Conservation (phyloP, 1,140 invertebrate genomes). For the Heliconius nattereri region DNA sequence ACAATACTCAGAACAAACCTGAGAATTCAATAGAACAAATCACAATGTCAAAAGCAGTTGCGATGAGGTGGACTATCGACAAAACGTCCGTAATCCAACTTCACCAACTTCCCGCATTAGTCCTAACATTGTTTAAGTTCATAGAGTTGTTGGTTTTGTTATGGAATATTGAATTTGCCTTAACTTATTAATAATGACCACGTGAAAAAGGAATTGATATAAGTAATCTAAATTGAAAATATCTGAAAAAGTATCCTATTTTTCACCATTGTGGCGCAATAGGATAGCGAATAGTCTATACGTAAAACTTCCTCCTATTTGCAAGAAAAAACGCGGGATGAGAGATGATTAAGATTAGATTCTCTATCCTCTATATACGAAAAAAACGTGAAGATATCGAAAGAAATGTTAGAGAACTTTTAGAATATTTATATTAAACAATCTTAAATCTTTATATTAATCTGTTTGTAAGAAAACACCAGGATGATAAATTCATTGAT, state of each 20-base stretch:
- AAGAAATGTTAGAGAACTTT: not conserved
- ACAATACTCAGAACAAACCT: not conserved
- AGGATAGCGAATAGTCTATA: too few species aligned
- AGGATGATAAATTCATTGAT: conserved; percentile 4
- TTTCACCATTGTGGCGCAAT: too few species aligned
- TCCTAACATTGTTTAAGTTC: conserved; percentile 39
- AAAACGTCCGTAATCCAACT: conserved; percentile 59
- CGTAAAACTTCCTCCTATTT: too few species aligned
- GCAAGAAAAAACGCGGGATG: too few species aligned
- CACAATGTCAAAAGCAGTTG: conserved; percentile 40
- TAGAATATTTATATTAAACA: not conserved
- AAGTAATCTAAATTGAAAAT: not conserved
- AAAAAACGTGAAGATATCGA: too few species aligned
- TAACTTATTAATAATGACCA: conserved; percentile 19
- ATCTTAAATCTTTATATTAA: too few species aligned
- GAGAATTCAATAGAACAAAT: conserved; percentile 26
- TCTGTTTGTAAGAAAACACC: not conserved
- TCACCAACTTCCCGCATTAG: conserved; percentile 43
- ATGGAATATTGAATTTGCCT: conserved; percentile 7
- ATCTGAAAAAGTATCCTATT: too few species aligned
- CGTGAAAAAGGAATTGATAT: not conserved
- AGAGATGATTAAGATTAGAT: too few species aligned
- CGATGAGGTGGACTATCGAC: conserved; percentile 34
- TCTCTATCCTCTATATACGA: too few species aligned
- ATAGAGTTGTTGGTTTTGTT: conserved; percentile 19